Conservation (phyloP, 2,888 invertebrate species). For the Brenthis ino region DNA sequence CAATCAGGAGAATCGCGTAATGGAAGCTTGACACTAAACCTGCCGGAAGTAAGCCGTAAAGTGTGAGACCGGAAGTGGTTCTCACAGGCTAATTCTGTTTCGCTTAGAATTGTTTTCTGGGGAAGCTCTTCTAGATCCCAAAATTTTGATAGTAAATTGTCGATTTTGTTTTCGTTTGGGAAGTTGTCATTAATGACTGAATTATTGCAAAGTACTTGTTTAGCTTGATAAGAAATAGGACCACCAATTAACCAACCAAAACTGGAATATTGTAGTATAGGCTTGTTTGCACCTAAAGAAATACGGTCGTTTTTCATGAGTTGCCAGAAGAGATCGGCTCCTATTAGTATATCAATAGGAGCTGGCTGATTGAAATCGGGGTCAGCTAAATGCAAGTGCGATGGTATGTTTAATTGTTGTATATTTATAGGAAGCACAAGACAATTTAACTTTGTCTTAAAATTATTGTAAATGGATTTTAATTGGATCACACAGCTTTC, state of each 20-base stretch:
- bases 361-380: neutral
- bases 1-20: slow-evolving; percentile 18
- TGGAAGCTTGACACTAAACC: slow-evolving; percentile 21
- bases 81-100: neutral
- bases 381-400: slow-evolving; percentile 1
- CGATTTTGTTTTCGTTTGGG: neutral
- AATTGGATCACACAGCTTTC: too few relatives aligned
- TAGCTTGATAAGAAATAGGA: neutral
- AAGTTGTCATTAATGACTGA: neutral
- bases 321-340: too few relatives aligned
- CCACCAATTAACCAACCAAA: neutral
- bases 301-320: too few relatives aligned
- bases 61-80: too few relatives aligned
- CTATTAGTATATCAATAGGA: too few relatives aligned
- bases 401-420: neutral
- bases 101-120: neutral
- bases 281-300: neutral
- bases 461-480: too few relatives aligned
- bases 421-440: neutral
- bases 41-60: neutral
- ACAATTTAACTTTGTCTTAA: neutral
- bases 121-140: neutral
- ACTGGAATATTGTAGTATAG: neutral
- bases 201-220: neutral
- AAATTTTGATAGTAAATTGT: neutral